Evolutionary conservation across 1,140 invertebrate genomes (phyloP).

Genomic region (Brachystomella parvula): DNA sequence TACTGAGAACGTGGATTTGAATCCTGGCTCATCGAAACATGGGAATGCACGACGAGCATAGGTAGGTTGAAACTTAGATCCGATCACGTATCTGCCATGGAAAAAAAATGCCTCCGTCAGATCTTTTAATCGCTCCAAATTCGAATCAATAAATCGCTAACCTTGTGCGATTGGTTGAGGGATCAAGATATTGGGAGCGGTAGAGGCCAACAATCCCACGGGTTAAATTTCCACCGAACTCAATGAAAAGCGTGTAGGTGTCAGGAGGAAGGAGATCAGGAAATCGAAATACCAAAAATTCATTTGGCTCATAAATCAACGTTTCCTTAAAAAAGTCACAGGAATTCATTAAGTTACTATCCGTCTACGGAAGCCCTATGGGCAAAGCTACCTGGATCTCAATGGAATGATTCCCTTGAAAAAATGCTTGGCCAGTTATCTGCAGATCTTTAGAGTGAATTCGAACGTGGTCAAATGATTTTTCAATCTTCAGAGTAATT

Average conservation of each 20-base stretch:
- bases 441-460: constrained; percentile 43
- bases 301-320: constrained; percentile 51
- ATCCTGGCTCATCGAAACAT: constrained; percentile 74
- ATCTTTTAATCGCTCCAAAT: not conserved
- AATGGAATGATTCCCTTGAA: not conserved
- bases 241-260: constrained; percentile 54
- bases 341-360: not conserved
- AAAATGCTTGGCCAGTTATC: not conserved
- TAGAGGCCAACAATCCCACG: constrained; percentile 68
- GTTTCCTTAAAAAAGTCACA: constrained; percentile 37
- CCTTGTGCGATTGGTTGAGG: constrained; percentile 42
- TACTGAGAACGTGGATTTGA: constrained; percentile 81
- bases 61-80: constrained; percentile 56
- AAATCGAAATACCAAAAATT: constrained; percentile 58
- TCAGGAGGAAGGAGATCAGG: constrained; percentile 49
- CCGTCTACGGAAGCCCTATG: not conserved
- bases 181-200: constrained; percentile 60
- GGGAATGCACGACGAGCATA: constrained; percentile 52
- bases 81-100: constrained; percentile 44
- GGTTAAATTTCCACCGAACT: constrained; percentile 59
- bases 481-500: constrained; percentile 35
- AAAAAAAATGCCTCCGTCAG: constrained; percentile 10
- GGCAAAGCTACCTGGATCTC: not conserved
- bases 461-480: constrained; percentile 42
- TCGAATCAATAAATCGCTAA: not conserved